These are phyloP conservation scores for Aphelenchoides besseyi DNA, from an alignment of 1,140 invertebrate genomes.

Conservation along the genomic window DNA sequence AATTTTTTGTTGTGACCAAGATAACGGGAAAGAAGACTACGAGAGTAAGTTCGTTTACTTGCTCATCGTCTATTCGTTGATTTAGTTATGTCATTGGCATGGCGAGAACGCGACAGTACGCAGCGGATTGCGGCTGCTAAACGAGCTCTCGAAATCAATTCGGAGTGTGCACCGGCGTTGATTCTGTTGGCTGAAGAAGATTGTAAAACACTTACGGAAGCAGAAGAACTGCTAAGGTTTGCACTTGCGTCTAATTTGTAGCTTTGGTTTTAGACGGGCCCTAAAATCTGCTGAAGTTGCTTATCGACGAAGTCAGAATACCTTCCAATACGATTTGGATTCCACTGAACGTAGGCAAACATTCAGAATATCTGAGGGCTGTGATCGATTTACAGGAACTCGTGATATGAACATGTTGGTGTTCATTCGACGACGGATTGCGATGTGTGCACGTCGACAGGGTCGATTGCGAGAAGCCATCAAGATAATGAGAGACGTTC, in stretches of 20 bases:
- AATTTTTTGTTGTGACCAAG: constrained; percentile 90
- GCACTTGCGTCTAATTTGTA: constrained; percentile 68
- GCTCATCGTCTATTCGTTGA: not conserved
- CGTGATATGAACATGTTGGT: constrained; percentile 91
- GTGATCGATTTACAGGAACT: constrained; percentile 48
- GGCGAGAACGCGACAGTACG: constrained; percentile 87
- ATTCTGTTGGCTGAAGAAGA: constrained; percentile 94
- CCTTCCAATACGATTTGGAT: constrained; percentile 77
- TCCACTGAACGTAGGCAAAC: constrained; percentile 74
- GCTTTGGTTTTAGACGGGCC: constrained; percentile 79
- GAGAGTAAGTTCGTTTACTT: constrained; percentile 70
- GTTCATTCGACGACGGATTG: constrained; percentile 85
- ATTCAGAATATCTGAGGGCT: too few relatives aligned
- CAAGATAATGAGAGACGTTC: constrained; percentile 89
- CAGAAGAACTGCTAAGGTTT: constrained; percentile 50
- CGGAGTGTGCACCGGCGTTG: constrained; percentile 89
- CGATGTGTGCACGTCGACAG: constrained; percentile 92
- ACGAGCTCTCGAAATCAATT: constrained; percentile 81
- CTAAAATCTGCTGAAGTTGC: constrained; percentile 81
- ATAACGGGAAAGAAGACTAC: constrained; percentile 83
- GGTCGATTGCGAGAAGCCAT: constrained; percentile 89
- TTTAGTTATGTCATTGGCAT: constrained; percentile 89
- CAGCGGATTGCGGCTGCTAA: constrained; percentile 86
- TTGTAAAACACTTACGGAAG: constrained; percentile 80
- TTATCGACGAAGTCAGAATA: constrained; percentile 77